Evolutionary conservation across 2,797 vertebrate genomes (phyloP), one percentile per base, ranked within the genome.

Genomic region (Decapterus maruadsi): DNA sequence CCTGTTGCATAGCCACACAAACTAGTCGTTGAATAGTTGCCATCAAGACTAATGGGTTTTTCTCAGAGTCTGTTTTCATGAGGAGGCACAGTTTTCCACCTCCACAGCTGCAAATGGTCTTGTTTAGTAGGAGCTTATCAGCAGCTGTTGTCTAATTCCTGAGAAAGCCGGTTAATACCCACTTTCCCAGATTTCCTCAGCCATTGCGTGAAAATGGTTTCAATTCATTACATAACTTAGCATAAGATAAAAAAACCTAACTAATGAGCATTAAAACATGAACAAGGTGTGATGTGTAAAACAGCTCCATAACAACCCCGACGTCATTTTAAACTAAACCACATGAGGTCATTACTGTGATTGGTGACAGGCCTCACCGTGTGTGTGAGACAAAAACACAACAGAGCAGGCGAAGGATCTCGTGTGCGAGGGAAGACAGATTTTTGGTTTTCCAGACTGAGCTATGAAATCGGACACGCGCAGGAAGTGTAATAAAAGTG

Each of bases 401-500:
- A 74, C 62, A 19, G 8, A 8, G 61, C 11, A 22, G 59, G 40
- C 4, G 20, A 17, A 34, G 34, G 54, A 16, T 14, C 11, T 31
- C 14, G 38, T 62, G 61, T 17, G 51, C 40, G 31, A 51, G 67
- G 26, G 46, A 36, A 8, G 34, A 36, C 48, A 59, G 55, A 45
- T 57, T 26, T 26, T 48, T 10, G 45, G 17, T 8, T 34, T 29
- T 16, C 20, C 16, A 14, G 50, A 45, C 63, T n/a, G 43, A 43
- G 46, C 55, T 1, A 1, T 78, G 60, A 72, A 78, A 77, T 29
- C 29, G 55, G 64, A 48, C 58, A 9, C 5, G 45, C 51, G 66
- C 81, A 86, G 82, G 85, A 90, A 87, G 80, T 0, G 22, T 6
- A 61, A 83, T 81, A 73, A 81, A 87, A 80, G 73, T 12, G 29